These are phyloP conservation scores for Sebastes minor DNA, from an alignment of 2,797 vertebrate genomes.

Conservation along the genomic window DNA sequence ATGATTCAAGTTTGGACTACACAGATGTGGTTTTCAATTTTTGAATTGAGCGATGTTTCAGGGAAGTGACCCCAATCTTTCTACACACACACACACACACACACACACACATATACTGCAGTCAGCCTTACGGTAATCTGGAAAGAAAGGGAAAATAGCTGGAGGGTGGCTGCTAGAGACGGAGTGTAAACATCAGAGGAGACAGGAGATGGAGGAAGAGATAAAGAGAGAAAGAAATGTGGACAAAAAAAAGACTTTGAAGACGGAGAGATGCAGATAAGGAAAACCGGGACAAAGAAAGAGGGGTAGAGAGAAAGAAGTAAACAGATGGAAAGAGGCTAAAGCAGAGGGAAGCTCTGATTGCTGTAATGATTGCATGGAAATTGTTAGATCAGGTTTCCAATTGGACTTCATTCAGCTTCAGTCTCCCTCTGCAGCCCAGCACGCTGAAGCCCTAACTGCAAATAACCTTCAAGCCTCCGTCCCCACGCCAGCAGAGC, in stretches of 20 bases:
- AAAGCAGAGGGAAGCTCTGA: slow-evolving; percentile 35
- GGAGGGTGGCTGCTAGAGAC: slow-evolving; percentile 11
- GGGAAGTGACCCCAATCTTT: slow-evolving; percentile 32
- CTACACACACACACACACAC: not conserved
- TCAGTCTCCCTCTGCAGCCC: slow-evolving; percentile 22
- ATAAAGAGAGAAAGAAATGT: slow-evolving; percentile 29
- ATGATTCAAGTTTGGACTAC: not conserved
- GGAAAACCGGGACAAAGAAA: slow-evolving; percentile 20
- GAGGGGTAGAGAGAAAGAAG: not conserved
- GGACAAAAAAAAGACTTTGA: slow-evolving; percentile 22
- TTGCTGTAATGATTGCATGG: slow-evolving; percentile 56
- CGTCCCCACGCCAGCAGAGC: slow-evolving; percentile 27
- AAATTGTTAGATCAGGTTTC: slow-evolving; percentile 63
- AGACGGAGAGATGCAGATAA: slow-evolving; percentile 42
- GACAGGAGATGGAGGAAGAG: slow-evolving; percentile 28
- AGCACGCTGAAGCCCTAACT: slow-evolving; percentile 22
- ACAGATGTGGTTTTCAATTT: slow-evolving; percentile 14
- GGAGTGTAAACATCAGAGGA: slow-evolving; percentile 37
- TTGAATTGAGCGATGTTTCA: slow-evolving; percentile 20
- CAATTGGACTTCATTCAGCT: slow-evolving; percentile 57
- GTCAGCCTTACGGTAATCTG: slow-evolving; percentile 28
- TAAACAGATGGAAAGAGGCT: not conserved
- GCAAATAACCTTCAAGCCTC: slow-evolving; percentile 65
- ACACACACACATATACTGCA: not conserved
- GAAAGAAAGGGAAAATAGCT: slow-evolving; percentile 28